Conservation (phyloP, 2,888 invertebrate genomes). For the Rhopalosiphum nymphaeae region DNA sequence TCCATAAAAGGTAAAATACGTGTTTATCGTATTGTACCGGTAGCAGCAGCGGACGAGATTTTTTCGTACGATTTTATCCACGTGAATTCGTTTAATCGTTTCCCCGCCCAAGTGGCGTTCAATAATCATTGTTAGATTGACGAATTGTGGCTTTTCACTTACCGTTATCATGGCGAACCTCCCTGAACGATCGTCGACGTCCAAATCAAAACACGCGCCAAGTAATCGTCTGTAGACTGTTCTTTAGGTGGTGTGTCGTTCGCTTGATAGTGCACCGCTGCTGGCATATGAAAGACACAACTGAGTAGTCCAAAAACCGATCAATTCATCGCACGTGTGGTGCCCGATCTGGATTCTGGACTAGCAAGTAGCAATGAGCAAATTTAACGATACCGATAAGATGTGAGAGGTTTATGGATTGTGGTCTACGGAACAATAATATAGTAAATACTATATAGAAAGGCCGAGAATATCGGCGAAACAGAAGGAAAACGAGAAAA, state of each 20-base stretch:
- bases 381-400: not conserved
- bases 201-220: constrained; percentile 15
- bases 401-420: not conserved
- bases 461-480: not conserved
- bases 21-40: not conserved
- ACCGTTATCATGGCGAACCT: constrained; percentile 58
- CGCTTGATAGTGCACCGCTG: not conserved
- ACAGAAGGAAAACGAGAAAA: not conserved
- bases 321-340: not conserved
- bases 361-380: not conserved
- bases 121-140: not conserved
- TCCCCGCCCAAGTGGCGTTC: not conserved
- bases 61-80: not conserved
- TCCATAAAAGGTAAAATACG: constrained; percentile 29
- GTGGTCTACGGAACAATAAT: not conserved
- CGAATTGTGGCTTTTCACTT: not conserved
- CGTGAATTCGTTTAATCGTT: too few species aligned
- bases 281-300: not conserved
- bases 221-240: not conserved
- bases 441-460: not conserved
- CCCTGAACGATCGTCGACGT: not conserved
- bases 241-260: not conserved
- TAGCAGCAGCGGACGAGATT: not conserved
- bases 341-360: not conserved
- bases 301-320: not conserved